These are phyloP conservation scores for Stegastes partitus DNA, from an alignment of 2,113 vertebrate species.

Conservation along the genomic window DNA sequence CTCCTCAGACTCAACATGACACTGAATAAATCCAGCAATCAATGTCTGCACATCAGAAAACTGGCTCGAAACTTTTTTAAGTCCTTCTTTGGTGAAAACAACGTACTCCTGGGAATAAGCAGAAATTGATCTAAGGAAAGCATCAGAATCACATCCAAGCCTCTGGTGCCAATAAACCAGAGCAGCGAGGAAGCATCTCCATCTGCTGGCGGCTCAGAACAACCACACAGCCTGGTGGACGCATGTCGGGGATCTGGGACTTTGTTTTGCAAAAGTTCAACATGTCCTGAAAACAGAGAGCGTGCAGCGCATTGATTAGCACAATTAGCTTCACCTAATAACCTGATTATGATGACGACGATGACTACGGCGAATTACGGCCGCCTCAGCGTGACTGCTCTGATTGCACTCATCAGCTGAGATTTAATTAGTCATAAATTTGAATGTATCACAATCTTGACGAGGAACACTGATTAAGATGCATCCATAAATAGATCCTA, in stretches of 20 bases:
- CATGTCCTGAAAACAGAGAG: slow-evolving; percentile 29
- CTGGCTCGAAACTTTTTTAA: not conserved
- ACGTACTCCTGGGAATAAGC: not conserved
- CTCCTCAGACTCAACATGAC: not conserved
- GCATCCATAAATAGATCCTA: slow-evolving; percentile 6
- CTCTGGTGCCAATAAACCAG: not conserved
- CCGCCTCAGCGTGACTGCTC: slow-evolving; percentile 17
- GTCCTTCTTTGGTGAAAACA: not conserved
- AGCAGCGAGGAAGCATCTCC: slow-evolving; percentile 37
- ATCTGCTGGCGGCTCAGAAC: slow-evolving; percentile 58
- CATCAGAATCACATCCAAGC: not conserved
- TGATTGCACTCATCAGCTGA: slow-evolving; percentile 51
- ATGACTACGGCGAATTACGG: slow-evolving; percentile 9
- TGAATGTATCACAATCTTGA: slow-evolving; percentile 31
- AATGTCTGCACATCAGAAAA: not conserved
- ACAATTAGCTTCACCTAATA: slow-evolving; percentile 34
- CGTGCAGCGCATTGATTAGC: slow-evolving; percentile 39
- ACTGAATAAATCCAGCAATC: slow-evolving; percentile 1
- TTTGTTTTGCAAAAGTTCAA: slow-evolving; percentile 31
- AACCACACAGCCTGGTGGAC: not conserved
- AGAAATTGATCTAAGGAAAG: not conserved
- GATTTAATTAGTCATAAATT: slow-evolving; percentile 44
- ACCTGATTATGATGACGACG: slow-evolving; percentile 26
- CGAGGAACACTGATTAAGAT: slow-evolving; percentile 32
- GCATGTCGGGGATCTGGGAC: not conserved